phyloP scores from a whole-genome alignment of 2,888 invertebrate species.

The Tuberolachnus salignus region DNA sequence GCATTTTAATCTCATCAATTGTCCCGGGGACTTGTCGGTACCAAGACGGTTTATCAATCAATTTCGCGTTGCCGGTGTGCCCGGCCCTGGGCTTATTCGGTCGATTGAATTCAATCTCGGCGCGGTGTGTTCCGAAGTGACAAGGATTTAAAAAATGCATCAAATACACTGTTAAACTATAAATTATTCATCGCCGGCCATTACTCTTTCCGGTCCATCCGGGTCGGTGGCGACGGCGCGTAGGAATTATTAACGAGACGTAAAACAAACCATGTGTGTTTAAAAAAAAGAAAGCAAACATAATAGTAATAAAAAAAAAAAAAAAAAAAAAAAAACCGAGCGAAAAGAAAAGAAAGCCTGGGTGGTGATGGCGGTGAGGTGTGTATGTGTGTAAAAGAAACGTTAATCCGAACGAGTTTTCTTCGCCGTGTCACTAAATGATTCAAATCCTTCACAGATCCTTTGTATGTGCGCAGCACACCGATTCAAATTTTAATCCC shows the following conservation, averaged over 20 bases:
- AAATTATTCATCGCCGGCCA: constrained; percentile 48
- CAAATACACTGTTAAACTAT: constrained; percentile 32
- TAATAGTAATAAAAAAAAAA: no score
- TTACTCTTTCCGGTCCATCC: constrained; percentile 29
- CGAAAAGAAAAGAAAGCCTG: not conserved
- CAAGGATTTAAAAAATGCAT: constrained; percentile 48
- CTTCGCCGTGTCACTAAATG: constrained; percentile 12
- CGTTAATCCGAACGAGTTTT: not conserved
- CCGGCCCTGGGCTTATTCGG: constrained; percentile 17
- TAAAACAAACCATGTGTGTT: constrained; percentile 6
- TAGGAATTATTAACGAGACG: constrained; percentile 25
- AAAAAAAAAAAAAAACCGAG: constrained; percentile 1
- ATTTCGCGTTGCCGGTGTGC: constrained; percentile 11
- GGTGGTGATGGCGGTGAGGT: no score
- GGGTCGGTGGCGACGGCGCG: not conserved
- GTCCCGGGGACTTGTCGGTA: constrained; percentile 15
- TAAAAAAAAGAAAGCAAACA: no score
- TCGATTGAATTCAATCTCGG: constrained; percentile 47
- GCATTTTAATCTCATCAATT: constrained; percentile 39
- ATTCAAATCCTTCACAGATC: constrained; percentile 34
- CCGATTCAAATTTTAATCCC: constrained; percentile 33
- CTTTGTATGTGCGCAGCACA: not conserved
- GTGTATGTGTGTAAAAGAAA: constrained; percentile 17
- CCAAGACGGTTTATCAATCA: constrained; percentile 41
- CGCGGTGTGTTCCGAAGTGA: constrained; percentile 15